These are phyloP conservation scores for Silurus glanis DNA, from an alignment of 2,113 vertebrate species.

Conservation along the genomic window DNA sequence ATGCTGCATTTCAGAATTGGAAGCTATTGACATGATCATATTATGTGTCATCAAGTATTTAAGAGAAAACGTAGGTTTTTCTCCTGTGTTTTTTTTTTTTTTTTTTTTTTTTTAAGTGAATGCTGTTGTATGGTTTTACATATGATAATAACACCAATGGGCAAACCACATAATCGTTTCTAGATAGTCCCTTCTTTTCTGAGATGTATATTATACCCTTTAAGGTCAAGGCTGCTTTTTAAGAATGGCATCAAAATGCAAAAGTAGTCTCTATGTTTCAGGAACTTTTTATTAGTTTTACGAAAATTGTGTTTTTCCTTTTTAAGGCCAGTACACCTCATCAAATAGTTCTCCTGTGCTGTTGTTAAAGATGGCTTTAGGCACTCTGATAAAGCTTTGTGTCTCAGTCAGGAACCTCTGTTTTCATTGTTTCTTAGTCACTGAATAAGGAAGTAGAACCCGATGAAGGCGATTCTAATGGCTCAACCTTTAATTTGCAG, in stretches of 20 bases:
- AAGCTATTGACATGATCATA: background rate
- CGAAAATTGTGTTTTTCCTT: background rate
- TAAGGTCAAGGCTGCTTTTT: background rate
- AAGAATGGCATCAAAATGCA: background rate
- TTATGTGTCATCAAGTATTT: background rate
- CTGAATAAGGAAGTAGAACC: background rate
- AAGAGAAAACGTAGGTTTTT: background rate
- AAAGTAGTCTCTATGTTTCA: background rate
- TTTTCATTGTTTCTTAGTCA: background rate
- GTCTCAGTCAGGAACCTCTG: background rate
- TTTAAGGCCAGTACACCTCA: background rate
- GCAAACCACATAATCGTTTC: background rate
- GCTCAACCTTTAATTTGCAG: conserved; percentile 26
- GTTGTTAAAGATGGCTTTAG: background rate
- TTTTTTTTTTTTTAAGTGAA: background rate
- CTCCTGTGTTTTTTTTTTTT: background rate
- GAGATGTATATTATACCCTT: background rate
- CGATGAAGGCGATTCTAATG: background rate
- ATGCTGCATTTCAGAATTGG: background rate
- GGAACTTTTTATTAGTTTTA: background rate
- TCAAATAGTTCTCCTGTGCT: background rate
- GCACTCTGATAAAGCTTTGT: background rate
- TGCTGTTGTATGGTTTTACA: background rate
- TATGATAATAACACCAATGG: background rate
- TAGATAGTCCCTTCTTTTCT: background rate